Base-by-base conservation (phyloP, 1,140 invertebrate genomes). In the Drosophila athabasca region DNA sequence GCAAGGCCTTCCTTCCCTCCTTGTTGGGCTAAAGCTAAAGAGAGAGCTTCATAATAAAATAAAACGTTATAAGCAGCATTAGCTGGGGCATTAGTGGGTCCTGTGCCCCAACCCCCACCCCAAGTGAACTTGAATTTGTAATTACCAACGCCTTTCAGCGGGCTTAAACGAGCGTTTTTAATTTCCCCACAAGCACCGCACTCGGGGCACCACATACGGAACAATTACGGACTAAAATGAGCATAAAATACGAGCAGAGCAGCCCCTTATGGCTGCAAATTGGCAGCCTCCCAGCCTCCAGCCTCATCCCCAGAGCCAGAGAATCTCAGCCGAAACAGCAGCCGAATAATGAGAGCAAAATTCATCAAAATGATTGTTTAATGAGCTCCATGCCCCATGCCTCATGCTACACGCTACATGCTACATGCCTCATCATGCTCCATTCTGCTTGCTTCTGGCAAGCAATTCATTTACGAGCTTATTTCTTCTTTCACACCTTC, bases 301-400 rank as follows among this genome's bases (percentile, higher is more conserved):
- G 29, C 44, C 44, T 24, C 24, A 50, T 48, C 44, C 61, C 41
- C 17, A 15, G 22, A 19, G n/a, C 59, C 62, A 26, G 24, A 26
- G 29, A 19, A 19, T 24, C n/a, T 17, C 51, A 41, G 55, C 46
- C 59, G 50, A 6, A 45, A 54, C 13, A 29, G n/a, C 22, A 46
- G 19, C 24, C 48, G 3, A n/a, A 64, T 35, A 55, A 41, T 41
- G 50, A 2, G 49, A 35, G 45, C 26, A 50, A 76, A 65, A 77
- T 87, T 88, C 75, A 88, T 87, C 83, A 88, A 88, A 83, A 88
- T 87, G 71, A 87, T 87, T 87, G 77, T 87, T 87, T 87, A 83
- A 87, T 87, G 83, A 87, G 82, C 82, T 79, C 39, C 65, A 52
- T 48, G 61, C 50, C 22, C 49, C 35, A 13, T 39, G 4, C 11